phyloP scores from a whole-genome alignment of 1,140 invertebrate genomes.

The Chlorops oryzae region DNA sequence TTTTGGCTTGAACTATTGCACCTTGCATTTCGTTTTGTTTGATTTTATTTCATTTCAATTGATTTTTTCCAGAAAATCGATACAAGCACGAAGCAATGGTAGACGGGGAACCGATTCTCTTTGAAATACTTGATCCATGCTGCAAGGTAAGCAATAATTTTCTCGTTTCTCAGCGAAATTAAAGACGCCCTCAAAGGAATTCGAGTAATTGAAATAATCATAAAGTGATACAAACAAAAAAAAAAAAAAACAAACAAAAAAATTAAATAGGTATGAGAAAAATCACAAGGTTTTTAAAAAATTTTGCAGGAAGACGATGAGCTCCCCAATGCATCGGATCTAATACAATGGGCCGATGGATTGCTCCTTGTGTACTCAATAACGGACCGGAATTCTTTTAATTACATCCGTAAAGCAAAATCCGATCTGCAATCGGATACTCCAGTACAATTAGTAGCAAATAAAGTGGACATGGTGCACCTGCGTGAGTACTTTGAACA shows the following conservation, averaged over 20 bases:
- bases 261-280: too few species aligned
- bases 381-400: conserved; percentile 79
- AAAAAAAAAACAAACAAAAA: too few species aligned
- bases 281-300: too few species aligned
- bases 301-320: conserved; percentile 60
- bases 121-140: conserved; percentile 89
- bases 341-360: conserved; percentile 83
- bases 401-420: conserved; percentile 72
- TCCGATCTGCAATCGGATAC: conserved; percentile 63
- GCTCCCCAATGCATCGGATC: conserved; percentile 62
- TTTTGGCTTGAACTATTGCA: conserved; percentile 28
- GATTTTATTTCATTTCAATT: too few species aligned
- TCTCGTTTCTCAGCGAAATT: too few species aligned
- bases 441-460: conserved; percentile 62
- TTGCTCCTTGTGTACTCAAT: conserved; percentile 86
- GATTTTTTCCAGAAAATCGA: conserved; percentile 66
- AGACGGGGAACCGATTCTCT: conserved; percentile 82
- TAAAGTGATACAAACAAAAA: too few species aligned
- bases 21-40: too few species aligned
- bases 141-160: conserved; percentile 50
- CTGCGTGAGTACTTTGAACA: too few species aligned
- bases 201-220: too few species aligned
- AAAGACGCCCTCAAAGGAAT: too few species aligned
- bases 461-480: conserved; percentile 90
- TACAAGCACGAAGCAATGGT: conserved; percentile 89